Evolutionary conservation across 2,888 invertebrate genomes (phyloP), one percentile per base, ranked within the genome.

Genomic region (Piscicola geometra): DNA sequence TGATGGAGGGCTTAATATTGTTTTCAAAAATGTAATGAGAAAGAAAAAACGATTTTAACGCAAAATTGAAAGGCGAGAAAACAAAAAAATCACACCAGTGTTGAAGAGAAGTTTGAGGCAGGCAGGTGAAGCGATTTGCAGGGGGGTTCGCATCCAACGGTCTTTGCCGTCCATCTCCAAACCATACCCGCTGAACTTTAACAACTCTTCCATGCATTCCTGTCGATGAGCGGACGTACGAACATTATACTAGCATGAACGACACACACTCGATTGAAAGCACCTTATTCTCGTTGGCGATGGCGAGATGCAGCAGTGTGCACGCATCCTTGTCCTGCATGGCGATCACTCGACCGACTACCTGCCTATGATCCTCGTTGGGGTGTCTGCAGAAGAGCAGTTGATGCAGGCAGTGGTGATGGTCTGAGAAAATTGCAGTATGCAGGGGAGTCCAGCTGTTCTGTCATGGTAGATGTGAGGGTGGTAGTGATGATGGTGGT

Each of bases 401-500:
- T 36, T 81, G 76, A 71, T 81, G 78, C 30, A 84, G 79, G 68
- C 82, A 81, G 30, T 81, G 79, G 25, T 80, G 78, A 74, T 81
- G 82, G 30, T 81, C 81, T 33, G 81, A 77, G 52, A 82, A 81
- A 5, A 83, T 82, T 36, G 82, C 82, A 70, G 80, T 77, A 76
- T 84, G 84, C n/a, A 83, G 78, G 21, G 83, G 81, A 25, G 83
- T 82, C 81, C 83, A 82, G 52, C 80, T 80, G 41, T 80, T 81
- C 83, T 83, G 79, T 28, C 21, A 33, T 32, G 28, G 25, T 50
- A 71, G 32, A 12, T 33, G 50, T 75, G 30, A 47, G 50, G 64
- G 52, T 25, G 28, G 52, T 41, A 25, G 36, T 41, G 71, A 47
- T 25, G 50, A 47, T 47, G 21, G 50, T 47, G 21, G 9, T 28